Conservation (phyloP, 2,113 vertebrate species). For the Neofelis nebulosa region DNA sequence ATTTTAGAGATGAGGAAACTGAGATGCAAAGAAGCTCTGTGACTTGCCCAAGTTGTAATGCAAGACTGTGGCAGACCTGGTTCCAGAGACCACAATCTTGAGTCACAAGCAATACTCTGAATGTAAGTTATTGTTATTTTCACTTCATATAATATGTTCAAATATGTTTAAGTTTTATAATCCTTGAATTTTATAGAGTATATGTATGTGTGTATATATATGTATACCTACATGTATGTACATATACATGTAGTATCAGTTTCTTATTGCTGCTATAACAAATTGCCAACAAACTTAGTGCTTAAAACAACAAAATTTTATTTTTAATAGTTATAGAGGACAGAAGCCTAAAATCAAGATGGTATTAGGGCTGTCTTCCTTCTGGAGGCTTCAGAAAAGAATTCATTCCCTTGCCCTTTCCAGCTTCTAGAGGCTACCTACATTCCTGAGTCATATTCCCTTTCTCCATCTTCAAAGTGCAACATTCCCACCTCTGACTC, state of each 20-base stretch:
- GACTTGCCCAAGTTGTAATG: not conserved
- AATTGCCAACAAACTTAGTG: not conserved
- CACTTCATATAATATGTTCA: not conserved
- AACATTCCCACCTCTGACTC: not conserved
- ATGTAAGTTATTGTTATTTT: not conserved
- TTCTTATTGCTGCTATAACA: not conserved
- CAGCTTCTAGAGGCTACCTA: not conserved
- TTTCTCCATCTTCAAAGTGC: not conserved
- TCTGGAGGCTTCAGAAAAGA: not conserved
- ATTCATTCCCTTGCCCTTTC: not conserved
- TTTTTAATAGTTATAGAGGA: not conserved
- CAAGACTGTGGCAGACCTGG: not conserved
- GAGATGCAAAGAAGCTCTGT: not conserved
- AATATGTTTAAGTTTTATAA: not conserved
- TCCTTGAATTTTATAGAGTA: not conserved
- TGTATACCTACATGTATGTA: not conserved
- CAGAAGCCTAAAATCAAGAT: not conserved
- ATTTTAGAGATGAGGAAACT: not conserved
- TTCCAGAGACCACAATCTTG: not conserved
- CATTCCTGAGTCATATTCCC: not conserved
- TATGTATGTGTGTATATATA: not conserved
- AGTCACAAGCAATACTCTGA: not conserved
- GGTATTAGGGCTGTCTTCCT: not conserved
- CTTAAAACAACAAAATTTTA: not conserved
- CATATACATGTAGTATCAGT: not conserved